Evolutionary conservation across 2,113 vertebrate genomes (phyloP).

Genomic region (Thermophis baileyi): DNA sequence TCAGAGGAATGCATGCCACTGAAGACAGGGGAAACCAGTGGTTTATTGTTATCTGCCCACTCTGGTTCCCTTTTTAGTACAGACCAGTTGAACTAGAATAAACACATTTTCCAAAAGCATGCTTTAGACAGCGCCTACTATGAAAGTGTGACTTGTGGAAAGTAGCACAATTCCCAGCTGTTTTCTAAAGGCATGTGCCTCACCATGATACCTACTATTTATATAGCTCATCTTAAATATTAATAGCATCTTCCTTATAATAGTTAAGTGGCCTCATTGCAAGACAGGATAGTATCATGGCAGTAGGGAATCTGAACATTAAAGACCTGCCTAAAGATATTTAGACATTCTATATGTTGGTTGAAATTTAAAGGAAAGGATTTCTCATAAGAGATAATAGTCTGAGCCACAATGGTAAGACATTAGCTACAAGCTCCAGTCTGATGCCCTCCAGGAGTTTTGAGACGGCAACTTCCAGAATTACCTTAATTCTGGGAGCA

Average conservation of each 20-base stretch:
- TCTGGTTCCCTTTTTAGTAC: not conserved
- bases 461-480: not conserved
- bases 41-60: slow-evolving; percentile 9
- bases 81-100: slow-evolving; percentile 1
- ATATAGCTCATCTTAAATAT: not conserved
- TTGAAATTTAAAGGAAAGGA: not conserved
- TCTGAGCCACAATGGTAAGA: not conserved
- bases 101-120: not conserved
- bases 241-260: not conserved
- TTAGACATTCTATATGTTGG: not conserved
- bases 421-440: too few relatives aligned
- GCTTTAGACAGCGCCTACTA: not conserved
- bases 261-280: not conserved
- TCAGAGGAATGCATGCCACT: not conserved
- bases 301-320: not conserved
- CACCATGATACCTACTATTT: not conserved
- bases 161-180: not conserved
- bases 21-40: not conserved
- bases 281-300: not conserved
- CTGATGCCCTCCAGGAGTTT: too few relatives aligned
- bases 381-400: not conserved
- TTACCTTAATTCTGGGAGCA: not conserved
- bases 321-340: not conserved
- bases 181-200: not conserved
- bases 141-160: slow-evolving; percentile 1